Evolutionary conservation across 2,113 vertebrate genomes (phyloP).

Genomic region (Alectura lathami): DNA sequence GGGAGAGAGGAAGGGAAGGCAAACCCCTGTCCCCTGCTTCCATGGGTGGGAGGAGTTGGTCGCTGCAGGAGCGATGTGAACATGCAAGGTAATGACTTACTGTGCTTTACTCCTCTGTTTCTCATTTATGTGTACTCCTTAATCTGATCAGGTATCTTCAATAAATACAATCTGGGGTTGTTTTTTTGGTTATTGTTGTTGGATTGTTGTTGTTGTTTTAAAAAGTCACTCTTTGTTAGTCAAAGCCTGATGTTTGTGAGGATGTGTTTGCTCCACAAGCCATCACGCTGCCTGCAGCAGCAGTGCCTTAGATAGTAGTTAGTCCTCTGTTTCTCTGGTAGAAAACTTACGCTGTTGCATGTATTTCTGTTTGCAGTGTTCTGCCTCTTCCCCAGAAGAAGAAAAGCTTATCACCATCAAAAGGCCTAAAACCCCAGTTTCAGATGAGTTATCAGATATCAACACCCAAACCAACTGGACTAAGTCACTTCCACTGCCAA

Average conservation of each 20-base stretch:
- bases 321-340: not conserved
- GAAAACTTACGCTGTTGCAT: not conserved
- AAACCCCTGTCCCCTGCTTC: not conserved
- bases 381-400: conserved; percentile 84
- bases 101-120: not conserved
- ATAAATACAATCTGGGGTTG: not conserved
- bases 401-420: conserved; percentile 83
- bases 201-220: not conserved
- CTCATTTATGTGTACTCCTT: not conserved
- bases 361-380: conserved; percentile 77
- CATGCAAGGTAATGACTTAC: not conserved
- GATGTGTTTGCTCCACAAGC: not conserved
- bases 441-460: conserved; percentile 79
- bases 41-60: not conserved
- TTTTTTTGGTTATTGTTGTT: not conserved
- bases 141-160: not conserved
- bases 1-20: not conserved
- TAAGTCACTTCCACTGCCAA: conserved; percentile 86
- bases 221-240: not conserved
- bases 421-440: conserved; percentile 82
- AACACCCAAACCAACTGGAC: conserved; percentile 85
- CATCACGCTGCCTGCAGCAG: fast-evolving
- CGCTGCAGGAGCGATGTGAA: not conserved
- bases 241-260: not conserved
- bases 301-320: not conserved